Conservation (phyloP, 2,888 invertebrate genomes). For the Copidosoma aretas region DNA sequence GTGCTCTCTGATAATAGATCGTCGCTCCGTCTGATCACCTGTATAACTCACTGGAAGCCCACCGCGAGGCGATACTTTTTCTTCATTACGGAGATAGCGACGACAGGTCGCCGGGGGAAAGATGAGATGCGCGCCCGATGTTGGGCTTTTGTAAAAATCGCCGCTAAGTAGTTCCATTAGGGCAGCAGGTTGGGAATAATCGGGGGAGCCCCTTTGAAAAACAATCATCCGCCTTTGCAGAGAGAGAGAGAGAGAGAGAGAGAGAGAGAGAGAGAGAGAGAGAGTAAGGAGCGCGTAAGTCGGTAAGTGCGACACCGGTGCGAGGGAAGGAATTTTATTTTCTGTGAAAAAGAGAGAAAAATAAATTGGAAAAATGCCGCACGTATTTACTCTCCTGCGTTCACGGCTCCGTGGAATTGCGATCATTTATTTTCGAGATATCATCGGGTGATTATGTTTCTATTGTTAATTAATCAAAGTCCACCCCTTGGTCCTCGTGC, state of each 20-base stretch:
- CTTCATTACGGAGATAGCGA: constrained; percentile 41
- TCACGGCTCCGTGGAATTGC: constrained; percentile 10
- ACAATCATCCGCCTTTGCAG: constrained; percentile 32
- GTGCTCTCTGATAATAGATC: constrained; percentile 38
- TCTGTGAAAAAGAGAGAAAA: not conserved
- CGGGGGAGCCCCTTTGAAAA: constrained; percentile 24
- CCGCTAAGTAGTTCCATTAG: constrained; percentile 34
- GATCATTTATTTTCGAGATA: constrained; percentile 32
- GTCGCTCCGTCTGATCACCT: constrained; percentile 39
- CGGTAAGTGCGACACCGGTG: not conserved
- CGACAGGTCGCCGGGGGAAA: constrained; percentile 22
- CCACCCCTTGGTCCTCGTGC: not conserved
- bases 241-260: no score
- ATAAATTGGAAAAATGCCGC: not conserved
- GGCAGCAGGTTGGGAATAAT: constrained; percentile 27
- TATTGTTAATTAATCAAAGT: constrained; percentile 34
- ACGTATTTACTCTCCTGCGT: not conserved
- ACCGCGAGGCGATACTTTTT: constrained; percentile 38
- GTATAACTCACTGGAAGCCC: constrained; percentile 36
- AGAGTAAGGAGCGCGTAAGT: not conserved
- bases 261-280: no score
- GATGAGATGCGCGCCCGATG: constrained; percentile 7
- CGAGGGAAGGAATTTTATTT: not conserved
- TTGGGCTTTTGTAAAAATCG: constrained; percentile 24
- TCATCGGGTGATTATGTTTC: constrained; percentile 24